Conservation (phyloP, 2,113 vertebrate genomes). For the Eubucco bourcierii region DNA sequence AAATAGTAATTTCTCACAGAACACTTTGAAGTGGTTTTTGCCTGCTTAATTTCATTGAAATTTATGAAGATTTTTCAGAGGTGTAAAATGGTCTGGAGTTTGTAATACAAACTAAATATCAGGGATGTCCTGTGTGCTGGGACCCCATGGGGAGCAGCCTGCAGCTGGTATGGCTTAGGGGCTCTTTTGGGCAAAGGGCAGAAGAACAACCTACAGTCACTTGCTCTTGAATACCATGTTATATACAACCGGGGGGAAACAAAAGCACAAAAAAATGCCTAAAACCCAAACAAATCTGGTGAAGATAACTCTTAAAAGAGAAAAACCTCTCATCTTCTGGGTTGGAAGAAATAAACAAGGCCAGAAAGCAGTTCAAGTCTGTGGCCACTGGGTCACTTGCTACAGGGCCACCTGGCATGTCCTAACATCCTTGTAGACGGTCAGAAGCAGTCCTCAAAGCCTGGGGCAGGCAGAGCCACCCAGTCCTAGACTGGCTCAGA, state of each 20-base stretch:
- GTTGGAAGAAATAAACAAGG: background rate
- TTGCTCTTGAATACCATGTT: background rate
- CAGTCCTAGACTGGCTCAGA: background rate
- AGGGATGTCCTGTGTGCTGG: background rate
- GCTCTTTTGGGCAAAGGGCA: background rate
- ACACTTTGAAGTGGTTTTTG: conserved; percentile 4
- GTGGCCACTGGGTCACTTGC: accelerated
- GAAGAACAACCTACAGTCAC: background rate
- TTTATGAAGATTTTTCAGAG: conserved; percentile 52
- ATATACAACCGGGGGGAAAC: background rate
- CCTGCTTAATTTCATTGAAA: conserved; percentile 60
- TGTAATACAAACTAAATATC: background rate
- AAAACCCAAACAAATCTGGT: background rate
- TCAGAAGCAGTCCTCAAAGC: background rate
- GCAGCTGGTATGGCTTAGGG: background rate
- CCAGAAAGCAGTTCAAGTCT: background rate
- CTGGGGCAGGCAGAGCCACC: background rate
- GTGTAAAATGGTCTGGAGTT: background rate
- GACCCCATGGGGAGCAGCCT: accelerated
- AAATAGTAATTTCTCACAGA: conserved; percentile 77
- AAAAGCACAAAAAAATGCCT: too few species aligned
- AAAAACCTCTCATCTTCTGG: background rate
- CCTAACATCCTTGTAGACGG: accelerated
- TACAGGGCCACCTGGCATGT: background rate
- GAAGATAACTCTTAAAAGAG: background rate